These are phyloP conservation scores for Carollia perspicillata DNA, from an alignment of 2,113 vertebrate species.

Conservation along the genomic window DNA sequence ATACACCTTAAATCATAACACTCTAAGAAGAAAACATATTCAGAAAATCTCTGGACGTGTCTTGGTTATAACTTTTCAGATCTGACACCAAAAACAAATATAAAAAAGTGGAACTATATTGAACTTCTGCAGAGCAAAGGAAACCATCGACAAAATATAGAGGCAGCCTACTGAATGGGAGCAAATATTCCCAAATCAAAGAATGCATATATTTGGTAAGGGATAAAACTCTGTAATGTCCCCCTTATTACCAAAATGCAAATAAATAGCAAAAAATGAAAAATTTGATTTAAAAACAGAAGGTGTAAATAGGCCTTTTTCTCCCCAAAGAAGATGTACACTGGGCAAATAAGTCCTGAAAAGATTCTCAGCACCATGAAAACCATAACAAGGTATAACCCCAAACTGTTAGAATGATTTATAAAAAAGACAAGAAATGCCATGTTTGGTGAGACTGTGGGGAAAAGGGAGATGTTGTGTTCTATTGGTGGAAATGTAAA, in stretches of 20 bases:
- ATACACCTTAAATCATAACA: neutral
- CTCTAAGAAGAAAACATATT: neutral
- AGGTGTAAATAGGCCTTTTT: neutral
- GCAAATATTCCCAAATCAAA: neutral
- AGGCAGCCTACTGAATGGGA: neutral
- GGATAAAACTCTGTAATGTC: neutral
- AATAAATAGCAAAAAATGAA: neutral
- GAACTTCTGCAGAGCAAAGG: neutral
- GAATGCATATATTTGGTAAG: neutral
- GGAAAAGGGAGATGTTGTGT: neutral
- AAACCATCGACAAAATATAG: neutral
- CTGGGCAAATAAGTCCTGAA: neutral
- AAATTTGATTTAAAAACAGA: neutral
- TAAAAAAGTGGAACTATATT: neutral
- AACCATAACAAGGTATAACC: neutral
- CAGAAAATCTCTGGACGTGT: neutral
- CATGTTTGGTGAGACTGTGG: neutral
- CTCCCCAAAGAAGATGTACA: neutral
- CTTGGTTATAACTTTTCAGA: neutral
- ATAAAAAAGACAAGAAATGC: neutral
- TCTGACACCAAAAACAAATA: neutral
- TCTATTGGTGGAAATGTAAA: neutral
- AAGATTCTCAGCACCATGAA: neutral
- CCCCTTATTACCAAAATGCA: neutral
- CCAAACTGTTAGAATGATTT: neutral